Percentiles rank a stretch among this genome's conserved stretches.
These are phyloP conservation scores for Diachasma alloeum DNA, from an alignment of 1,140 invertebrate species.

Conservation along the genomic window DNA sequence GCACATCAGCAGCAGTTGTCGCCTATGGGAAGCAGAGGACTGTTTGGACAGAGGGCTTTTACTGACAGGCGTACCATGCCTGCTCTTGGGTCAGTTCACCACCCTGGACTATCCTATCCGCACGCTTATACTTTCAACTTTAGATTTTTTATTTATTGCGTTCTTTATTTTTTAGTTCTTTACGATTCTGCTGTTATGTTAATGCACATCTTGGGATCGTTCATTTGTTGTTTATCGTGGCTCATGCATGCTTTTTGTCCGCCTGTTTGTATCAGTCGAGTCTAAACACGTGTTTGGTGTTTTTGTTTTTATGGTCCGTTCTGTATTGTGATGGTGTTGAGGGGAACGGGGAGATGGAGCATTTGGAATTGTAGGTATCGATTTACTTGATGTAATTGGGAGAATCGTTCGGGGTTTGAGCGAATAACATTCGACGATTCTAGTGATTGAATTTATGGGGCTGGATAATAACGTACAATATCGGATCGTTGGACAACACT, in stretches of 20 bases:
- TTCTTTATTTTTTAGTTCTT: neutral
- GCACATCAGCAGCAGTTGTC: constrained; percentile 69
- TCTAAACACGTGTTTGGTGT: neutral
- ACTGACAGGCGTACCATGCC: constrained; percentile 80
- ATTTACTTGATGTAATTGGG: too few relatives aligned
- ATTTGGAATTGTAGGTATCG: neutral
- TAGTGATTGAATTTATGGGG: neutral
- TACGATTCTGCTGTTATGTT: constrained; percentile 13
- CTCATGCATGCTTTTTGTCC: constrained; percentile 1
- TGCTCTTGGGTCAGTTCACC: constrained; percentile 67
- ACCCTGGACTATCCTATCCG: neutral
- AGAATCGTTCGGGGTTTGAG: neutral
- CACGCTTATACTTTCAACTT: neutral
- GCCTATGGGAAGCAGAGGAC: constrained; percentile 71
- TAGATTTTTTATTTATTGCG: neutral
- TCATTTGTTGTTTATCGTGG: neutral
- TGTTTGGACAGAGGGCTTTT: constrained; percentile 81
- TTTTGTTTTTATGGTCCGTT: neutral
- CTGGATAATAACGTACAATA: too few relatives aligned
- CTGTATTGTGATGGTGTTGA: neutral
- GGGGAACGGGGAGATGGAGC: neutral
- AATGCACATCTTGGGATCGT: constrained; percentile 13
- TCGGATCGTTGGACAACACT: too few relatives aligned
- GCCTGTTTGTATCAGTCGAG: neutral
- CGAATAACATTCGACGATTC: neutral